These are phyloP conservation scores for Teleogryllus occipitalis DNA, from an alignment of 1,140 invertebrate genomes.

Conservation along the genomic window DNA sequence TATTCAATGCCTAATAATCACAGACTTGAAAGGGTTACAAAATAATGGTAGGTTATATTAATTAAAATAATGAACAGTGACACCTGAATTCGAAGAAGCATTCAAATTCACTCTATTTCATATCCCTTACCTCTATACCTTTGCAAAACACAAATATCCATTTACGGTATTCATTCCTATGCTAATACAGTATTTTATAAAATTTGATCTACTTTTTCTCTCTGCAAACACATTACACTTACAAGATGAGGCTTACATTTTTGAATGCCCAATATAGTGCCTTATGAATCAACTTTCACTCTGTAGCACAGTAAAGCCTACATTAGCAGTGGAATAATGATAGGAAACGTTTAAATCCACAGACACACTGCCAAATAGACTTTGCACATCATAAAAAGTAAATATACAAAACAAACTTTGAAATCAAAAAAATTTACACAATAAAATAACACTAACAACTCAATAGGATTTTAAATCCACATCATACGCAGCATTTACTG, in stretches of 20 bases:
- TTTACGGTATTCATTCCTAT: not conserved
- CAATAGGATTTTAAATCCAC: not conserved
- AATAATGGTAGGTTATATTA: not conserved
- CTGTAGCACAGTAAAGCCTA: not conserved
- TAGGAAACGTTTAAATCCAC: not conserved
- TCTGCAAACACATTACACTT: conserved; percentile 1
- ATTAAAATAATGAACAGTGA: not conserved
- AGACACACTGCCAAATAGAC: not conserved
- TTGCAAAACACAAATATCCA: not conserved
- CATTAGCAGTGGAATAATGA: not conserved
- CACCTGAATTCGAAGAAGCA: not conserved
- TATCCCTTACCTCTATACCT: not conserved
- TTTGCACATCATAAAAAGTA: not conserved
- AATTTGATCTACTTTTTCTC: not conserved
- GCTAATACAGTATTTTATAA: not conserved
- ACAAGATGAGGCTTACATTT: not conserved
- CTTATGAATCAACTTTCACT: not conserved
- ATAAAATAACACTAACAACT: not conserved
- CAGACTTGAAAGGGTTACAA: not conserved
- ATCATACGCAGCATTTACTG: not conserved
- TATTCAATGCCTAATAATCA: not conserved
- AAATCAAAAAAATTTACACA: not conserved
- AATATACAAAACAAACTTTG: not conserved
- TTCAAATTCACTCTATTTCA: not conserved
- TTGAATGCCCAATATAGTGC: not conserved